Conservation (phyloP, 1,140 invertebrate species). For the Brachionus manjavacas region DNA sequence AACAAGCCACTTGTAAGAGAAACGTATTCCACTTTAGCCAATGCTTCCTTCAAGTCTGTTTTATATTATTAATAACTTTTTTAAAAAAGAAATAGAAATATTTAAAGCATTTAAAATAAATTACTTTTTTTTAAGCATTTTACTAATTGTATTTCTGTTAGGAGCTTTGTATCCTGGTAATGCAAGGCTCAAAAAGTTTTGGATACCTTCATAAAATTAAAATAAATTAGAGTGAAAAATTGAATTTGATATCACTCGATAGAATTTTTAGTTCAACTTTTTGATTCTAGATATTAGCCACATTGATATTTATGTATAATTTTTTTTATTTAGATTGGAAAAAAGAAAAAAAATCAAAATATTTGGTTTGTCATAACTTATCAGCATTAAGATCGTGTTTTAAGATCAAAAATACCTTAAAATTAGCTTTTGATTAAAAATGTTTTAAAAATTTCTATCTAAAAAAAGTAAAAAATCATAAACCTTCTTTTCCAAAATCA, state of each 20-base stretch:
- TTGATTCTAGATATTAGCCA: neutral
- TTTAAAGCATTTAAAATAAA: neutral
- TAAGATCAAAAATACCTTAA: neutral
- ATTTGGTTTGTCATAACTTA: neutral
- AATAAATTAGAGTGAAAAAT: neutral
- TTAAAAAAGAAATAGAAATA: no score
- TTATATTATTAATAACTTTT: no score
- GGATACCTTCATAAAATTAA: neutral
- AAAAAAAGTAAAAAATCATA: neutral
- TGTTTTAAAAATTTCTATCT: neutral
- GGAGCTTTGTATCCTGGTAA: neutral
- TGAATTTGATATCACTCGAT: neutral
- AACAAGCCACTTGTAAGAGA: no score
- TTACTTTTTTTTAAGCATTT: neutral
- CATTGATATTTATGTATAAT: neutral
- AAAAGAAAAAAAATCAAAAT: neutral
- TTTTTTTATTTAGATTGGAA: neutral
- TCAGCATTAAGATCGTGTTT: neutral
- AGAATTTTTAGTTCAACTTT: neutral
- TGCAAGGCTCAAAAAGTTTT: neutral
- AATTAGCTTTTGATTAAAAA: neutral
- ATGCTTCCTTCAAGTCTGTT: no score
- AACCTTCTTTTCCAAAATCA: neutral
- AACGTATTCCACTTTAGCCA: no score
- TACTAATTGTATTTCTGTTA: neutral